These are phyloP conservation scores for Aspidiotus rigidus DNA, from an alignment of 2,888 invertebrate species.

Conservation along the genomic window DNA sequence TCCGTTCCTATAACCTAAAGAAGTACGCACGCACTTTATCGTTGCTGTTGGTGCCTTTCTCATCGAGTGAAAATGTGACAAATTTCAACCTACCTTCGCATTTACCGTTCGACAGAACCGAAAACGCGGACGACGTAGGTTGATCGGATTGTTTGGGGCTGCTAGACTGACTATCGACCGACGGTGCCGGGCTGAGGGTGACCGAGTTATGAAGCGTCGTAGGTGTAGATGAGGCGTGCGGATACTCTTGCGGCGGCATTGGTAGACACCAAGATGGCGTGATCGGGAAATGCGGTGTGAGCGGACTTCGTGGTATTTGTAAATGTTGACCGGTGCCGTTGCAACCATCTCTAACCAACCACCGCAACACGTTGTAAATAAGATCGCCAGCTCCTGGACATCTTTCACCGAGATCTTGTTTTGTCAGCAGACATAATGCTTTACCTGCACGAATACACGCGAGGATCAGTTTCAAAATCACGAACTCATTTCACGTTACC, in stretches of 20 bases:
- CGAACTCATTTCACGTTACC: background rate
- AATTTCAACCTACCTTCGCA: no score
- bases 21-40: conserved; percentile 6
- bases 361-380: conserved; percentile 82
- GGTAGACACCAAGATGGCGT: conserved; percentile 53
- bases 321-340: conserved; percentile 15
- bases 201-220: conserved; percentile 58
- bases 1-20: conserved; percentile 45
- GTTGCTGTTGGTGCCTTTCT: background rate
- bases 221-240: conserved; percentile 15
- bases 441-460: conserved; percentile 53
- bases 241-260: conserved; percentile 46
- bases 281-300: conserved; percentile 44
- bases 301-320: conserved; percentile 38
- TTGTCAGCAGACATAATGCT: conserved; percentile 80
- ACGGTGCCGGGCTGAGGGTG: conserved; percentile 81
- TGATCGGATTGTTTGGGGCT: conserved; percentile 62
- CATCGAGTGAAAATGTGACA: no score
- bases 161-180: conserved; percentile 75
- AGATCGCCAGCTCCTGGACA: conserved; percentile 91
- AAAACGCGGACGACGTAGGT: conserved; percentile 22
- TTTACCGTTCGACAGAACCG: conserved; percentile 18
- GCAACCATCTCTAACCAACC: conserved; percentile 66
- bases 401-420: conserved; percentile 80
- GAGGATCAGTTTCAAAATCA: no score